Conservation (phyloP, 2,888 invertebrate species). For the Anticlea derivata region DNA sequence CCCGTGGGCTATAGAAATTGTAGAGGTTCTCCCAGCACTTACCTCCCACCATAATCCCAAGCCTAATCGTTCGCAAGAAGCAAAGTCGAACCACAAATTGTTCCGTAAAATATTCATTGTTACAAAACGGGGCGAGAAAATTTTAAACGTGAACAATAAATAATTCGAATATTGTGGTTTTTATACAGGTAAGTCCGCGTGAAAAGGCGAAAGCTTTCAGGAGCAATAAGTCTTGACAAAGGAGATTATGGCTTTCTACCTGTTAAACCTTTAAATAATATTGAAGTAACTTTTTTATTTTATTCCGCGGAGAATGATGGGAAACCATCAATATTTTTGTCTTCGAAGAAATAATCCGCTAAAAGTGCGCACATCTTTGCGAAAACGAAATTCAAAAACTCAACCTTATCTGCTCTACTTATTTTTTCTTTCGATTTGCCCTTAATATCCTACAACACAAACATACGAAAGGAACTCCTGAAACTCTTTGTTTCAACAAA, state of each 20-base stretch:
- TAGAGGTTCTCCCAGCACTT: constrained; percentile 13
- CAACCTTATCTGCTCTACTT: neutral
- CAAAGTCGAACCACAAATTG: constrained; percentile 48
- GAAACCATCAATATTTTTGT: constrained; percentile 30
- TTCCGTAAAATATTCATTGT: constrained; percentile 46
- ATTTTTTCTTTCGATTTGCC: neutral
- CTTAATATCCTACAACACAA: constrained; percentile 2
- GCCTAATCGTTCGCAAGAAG: constrained; percentile 33
- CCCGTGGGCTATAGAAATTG: neutral
- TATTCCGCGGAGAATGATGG: constrained; percentile 20
- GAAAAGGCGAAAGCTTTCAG: constrained; percentile 70
- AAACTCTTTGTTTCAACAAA: constrained; percentile 8
- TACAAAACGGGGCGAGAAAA: constrained; percentile 54
- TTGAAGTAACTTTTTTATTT: constrained; percentile 28
- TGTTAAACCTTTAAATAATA: constrained; percentile 59
- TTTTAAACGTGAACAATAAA: constrained; percentile 69
- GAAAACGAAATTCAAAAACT: constrained; percentile 5
- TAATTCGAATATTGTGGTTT: constrained; percentile 69
- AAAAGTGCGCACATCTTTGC: constrained; percentile 13
- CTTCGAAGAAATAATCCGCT: constrained; percentile 30
- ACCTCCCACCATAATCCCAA: constrained; percentile 18
- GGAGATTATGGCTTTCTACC: constrained; percentile 66
- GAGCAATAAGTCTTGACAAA: constrained; percentile 71
- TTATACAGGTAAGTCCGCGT: constrained; percentile 61
- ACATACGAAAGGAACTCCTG: neutral